Percentiles rank a stretch among this genome's conserved stretches.
Conservation (phyloP, 1,140 invertebrate species). For the Neelides sp. region DNA sequence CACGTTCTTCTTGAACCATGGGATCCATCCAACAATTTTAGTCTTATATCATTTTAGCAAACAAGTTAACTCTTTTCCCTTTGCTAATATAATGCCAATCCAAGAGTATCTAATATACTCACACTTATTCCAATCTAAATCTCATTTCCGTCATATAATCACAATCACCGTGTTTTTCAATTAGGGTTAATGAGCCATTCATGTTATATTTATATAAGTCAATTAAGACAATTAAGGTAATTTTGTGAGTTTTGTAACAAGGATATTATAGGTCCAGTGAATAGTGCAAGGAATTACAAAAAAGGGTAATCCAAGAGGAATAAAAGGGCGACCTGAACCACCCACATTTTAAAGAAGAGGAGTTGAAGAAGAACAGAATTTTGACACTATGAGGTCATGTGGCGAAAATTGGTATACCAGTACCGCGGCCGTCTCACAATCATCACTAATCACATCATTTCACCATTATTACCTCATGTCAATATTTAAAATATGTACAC, state of each 20-base stretch:
- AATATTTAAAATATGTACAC: neutral
- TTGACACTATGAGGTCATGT: conserved; percentile 21
- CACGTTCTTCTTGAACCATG: no score
- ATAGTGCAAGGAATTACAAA: neutral
- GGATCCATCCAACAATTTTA: no score
- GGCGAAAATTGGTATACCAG: conserved; percentile 29
- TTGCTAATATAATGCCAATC: no score
- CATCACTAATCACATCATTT: conserved; percentile 6
- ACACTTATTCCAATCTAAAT: no score
- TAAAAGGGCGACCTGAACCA: neutral
- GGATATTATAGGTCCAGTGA: neutral
- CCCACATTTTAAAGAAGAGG: neutral
- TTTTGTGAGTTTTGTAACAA: neutral
- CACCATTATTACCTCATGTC: neutral
- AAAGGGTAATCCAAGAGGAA: neutral
- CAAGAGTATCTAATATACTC: no score
- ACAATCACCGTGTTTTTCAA: no score
- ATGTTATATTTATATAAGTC: no score
- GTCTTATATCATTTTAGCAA: no score
- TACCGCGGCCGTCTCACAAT: conserved; percentile 21
- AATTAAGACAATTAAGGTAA: neutral
- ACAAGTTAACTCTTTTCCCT: no score
- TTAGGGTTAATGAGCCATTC: no score
- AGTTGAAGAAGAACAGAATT: neutral
- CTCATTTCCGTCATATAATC: no score